Conservation (phyloP, 2,888 invertebrate species). For the Buathra laborator region DNA sequence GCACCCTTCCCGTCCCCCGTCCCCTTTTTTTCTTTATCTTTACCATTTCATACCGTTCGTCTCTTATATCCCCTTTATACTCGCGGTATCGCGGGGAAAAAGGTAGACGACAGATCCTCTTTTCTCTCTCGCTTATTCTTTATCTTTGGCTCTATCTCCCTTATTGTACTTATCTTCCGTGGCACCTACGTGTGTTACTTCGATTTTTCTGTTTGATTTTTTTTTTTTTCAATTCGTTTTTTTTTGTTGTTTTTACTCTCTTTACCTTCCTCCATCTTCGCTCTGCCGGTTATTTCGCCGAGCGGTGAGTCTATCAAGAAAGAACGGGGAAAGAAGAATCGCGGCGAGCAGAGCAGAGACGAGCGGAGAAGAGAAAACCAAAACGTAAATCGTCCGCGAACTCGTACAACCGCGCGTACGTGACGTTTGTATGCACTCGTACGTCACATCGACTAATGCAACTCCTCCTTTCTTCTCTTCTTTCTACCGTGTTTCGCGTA, state of each 20-base stretch:
- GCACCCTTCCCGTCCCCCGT: slow-evolving; percentile 70
- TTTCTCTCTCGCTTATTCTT: slow-evolving; percentile 50
- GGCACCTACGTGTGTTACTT: slow-evolving; percentile 46
- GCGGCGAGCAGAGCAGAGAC: slow-evolving; percentile 10
- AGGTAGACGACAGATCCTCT: slow-evolving; percentile 35
- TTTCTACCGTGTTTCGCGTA: slow-evolving; percentile 12
- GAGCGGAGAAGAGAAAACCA: slow-evolving; percentile 30
- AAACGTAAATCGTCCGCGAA: slow-evolving; percentile 66
- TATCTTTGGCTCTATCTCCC: slow-evolving; percentile 38
- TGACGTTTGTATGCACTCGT: slow-evolving; percentile 66
- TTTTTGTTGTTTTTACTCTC: slow-evolving; percentile 53
- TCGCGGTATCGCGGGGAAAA: slow-evolving; percentile 30
- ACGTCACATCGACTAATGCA: slow-evolving; percentile 52
- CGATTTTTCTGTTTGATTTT: neutral
- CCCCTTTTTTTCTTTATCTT: slow-evolving; percentile 62
- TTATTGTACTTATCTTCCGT: slow-evolving; percentile 41
- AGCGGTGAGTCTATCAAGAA: slow-evolving; percentile 31
- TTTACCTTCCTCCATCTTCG: slow-evolving; percentile 40
- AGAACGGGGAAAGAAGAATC: neutral
- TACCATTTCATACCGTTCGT: slow-evolving; percentile 18
- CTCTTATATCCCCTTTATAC: neutral
- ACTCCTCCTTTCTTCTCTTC: slow-evolving; percentile 38
- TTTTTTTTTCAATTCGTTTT: neutral
- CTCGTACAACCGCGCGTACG: slow-evolving; percentile 32
- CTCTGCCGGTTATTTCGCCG: slow-evolving; percentile 51